phyloP scores from a whole-genome alignment of 2,888 invertebrate species.

The Ormyrus rosae region DNA sequence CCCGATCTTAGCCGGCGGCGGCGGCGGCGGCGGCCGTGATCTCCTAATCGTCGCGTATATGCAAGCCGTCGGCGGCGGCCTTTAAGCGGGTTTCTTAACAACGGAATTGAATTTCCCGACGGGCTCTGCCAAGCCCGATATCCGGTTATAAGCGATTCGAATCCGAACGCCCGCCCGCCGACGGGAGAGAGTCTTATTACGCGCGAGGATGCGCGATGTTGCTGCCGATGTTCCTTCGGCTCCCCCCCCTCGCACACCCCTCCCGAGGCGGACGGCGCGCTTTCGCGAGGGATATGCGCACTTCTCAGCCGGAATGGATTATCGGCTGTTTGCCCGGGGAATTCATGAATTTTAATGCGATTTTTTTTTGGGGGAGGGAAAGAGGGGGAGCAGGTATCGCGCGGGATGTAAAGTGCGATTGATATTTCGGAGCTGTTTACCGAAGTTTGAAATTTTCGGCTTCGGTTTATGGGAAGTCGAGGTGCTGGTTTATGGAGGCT shows the following conservation, averaged over 20 bases:
- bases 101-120: constrained; percentile 49
- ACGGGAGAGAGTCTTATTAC: constrained; percentile 33
- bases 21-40: constrained; percentile 9
- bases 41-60: constrained; percentile 47
- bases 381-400: too few species aligned
- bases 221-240: neutral
- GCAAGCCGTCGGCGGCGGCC: neutral
- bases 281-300: too few species aligned
- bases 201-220: constrained; percentile 2
- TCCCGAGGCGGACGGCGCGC: neutral
- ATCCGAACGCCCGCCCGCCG: constrained; percentile 12
- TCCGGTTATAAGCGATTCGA: constrained; percentile 43
- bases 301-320: neutral
- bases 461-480: too few species aligned
- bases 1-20: neutral
- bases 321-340: neutral
- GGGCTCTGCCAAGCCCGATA: constrained; percentile 14
- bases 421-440: too few species aligned
- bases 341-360: constrained; percentile 40
- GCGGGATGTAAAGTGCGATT: too few species aligned
- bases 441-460: too few species aligned
- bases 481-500: too few species aligned
- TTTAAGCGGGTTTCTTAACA: constrained; percentile 36
- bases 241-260: neutral
- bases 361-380: neutral